Base-by-base conservation (phyloP, 2,113 vertebrate species). In the Hemichromis elongatus region DNA sequence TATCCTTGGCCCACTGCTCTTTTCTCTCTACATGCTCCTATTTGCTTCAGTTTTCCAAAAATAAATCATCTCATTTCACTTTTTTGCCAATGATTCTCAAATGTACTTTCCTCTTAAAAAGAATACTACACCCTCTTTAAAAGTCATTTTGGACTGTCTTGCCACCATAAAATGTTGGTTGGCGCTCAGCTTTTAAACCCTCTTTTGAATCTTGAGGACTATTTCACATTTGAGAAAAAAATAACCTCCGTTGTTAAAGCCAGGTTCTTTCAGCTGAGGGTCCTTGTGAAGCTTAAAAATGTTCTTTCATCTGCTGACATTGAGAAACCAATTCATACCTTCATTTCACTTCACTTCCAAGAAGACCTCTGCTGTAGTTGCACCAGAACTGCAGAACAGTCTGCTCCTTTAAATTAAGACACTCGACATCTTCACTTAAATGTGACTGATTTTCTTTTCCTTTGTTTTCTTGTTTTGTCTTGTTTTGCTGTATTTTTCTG, bases 161-260 rank as follows among this genome's bases (percentile, higher is more conserved):
- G 30, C 2, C 57, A 61, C 5, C 9, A 61, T 12, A 61, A 61
- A 61, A 61, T 61, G 18, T 61, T 61, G 57, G 30, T 35, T 35
- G 35, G 30, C 18, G 11, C 18, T 35, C 30, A 61, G n/a, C 9
- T 2, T 61, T 35, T 63, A 35, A 63, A 2, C 35, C 0, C 0
- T 37, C 35, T 61, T 61, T 12, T 12, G n/a, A 61, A 61, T 1
- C 18, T 12, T n/a, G 3, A 61, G 1, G 11, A n/a, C 30, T 12
- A 30, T n/a, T 61, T 61, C 3, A 35, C 30, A 61, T 61, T n/a
- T 11, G 18, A 35, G 18, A 63, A 35, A 61, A 19, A 55, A 61
- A n/a, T 7, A n/a, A 35, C 59, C 26, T 35, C 30, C 35, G 30
- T 35, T 61, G 30, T 63, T 63, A 61, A n/a, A 61, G 35, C 5